Evolutionary conservation across 2,888 invertebrate species (phyloP).

Genomic region (Pristionchus arcanus): DNA sequence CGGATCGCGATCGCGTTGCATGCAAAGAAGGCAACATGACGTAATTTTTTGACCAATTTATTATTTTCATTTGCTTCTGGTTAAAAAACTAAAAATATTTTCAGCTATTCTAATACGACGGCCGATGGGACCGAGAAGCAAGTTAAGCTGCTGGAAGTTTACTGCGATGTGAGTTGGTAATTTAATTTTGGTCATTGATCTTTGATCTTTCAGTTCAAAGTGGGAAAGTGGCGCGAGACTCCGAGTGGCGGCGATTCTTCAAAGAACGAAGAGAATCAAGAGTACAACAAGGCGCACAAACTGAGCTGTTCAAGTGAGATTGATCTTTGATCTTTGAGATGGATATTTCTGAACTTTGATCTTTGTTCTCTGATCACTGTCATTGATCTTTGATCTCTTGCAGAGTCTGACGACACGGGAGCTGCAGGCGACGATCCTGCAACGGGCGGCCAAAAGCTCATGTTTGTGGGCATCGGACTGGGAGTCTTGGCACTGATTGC

Average conservation of each 20-base stretch:
- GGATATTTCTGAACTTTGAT: neutral
- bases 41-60: neutral
- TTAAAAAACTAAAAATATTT: neutral
- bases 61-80: neutral
- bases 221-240: neutral
- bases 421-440: no score
- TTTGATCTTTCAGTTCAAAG: neutral
- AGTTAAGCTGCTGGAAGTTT: neutral
- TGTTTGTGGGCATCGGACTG: neutral
- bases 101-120: neutral
- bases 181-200: neutral
- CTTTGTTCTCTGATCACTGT: neutral
- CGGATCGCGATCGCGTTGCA: neutral
- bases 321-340: neutral
- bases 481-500: no score
- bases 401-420: neutral
- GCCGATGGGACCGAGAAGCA: neutral
- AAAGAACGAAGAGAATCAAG: neutral
- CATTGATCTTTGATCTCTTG: neutral
- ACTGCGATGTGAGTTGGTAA: neutral
- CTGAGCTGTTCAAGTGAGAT: neutral
- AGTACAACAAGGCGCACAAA: neutral
- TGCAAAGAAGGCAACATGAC: neutral
- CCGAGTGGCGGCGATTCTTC: no score
- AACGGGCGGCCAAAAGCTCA: no score